A percentile compares a stretch with the other conserved stretches of the same genome.
These are phyloP conservation scores for Squalus acanthias DNA, from an alignment of 2,797 vertebrate species.

Conservation along the genomic window DNA sequence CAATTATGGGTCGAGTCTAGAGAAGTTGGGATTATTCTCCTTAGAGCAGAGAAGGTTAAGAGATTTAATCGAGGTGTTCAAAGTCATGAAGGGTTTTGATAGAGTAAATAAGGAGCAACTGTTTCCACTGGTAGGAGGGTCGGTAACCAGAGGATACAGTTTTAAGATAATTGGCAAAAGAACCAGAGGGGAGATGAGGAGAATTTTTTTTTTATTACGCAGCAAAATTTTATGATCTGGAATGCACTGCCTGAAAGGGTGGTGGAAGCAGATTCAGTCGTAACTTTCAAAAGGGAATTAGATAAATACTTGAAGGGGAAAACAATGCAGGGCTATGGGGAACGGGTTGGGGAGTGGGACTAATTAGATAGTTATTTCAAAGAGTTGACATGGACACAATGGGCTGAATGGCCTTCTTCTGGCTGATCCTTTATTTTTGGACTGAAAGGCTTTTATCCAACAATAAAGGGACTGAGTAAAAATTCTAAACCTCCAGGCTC, in stretches of 20 bases:
- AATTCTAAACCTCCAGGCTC: background rate
- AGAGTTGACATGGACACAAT: background rate
- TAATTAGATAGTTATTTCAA: background rate
- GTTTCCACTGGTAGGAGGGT: background rate
- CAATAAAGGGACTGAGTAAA: background rate
- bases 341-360: background rate
- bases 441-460: background rate
- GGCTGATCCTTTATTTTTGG: background rate
- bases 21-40: background rate
- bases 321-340: background rate
- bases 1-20: background rate
- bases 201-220: background rate
- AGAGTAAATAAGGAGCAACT: background rate
- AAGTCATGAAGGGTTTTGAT: background rate
- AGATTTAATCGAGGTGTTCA: background rate
- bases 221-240: background rate
- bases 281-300: background rate
- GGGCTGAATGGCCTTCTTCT: background rate
- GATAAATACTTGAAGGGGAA: background rate
- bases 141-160: background rate
- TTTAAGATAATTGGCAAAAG: background rate
- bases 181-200: background rate
- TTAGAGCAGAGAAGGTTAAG: background rate
- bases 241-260: background rate
- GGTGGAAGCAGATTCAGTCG: background rate